phyloP scores from a whole-genome alignment of 2,888 invertebrate species.

The Dorcus hopei region DNA sequence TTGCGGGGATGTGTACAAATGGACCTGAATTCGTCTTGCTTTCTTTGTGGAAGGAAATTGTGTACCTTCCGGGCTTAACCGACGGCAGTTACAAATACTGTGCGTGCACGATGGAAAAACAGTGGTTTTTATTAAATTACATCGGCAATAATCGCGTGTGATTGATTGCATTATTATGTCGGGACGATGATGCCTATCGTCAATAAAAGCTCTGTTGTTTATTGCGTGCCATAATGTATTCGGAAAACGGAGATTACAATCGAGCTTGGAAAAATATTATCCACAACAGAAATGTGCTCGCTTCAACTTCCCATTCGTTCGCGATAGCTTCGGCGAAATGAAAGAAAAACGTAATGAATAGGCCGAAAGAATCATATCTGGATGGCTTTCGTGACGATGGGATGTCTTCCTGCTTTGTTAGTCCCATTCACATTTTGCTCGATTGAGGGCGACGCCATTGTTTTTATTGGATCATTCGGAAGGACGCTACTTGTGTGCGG shows the following conservation, averaged over 20 bases:
- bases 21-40: too few species aligned
- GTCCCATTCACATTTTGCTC: not conserved
- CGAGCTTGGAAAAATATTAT: too few species aligned
- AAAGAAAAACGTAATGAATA: not conserved
- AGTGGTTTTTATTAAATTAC: not conserved
- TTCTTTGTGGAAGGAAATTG: too few species aligned
- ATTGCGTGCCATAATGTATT: not conserved
- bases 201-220: not conserved
- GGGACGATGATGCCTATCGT: not conserved
- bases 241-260: too few species aligned
- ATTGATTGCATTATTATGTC: slow-evolving; percentile 1
- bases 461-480: not conserved
- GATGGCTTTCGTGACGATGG: not conserved
- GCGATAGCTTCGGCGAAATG: too few species aligned
- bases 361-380: not conserved
- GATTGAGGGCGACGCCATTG: not conserved
- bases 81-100: too few species aligned
- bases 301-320: too few species aligned
- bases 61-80: too few species aligned
- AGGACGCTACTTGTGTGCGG: not conserved
- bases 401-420: not conserved
- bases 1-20: too few species aligned
- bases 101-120: too few species aligned
- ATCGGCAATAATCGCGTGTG: not conserved
- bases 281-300: too few species aligned